Conservation (phyloP, 2,888 invertebrate genomes). For the Lepas anatifera region DNA sequence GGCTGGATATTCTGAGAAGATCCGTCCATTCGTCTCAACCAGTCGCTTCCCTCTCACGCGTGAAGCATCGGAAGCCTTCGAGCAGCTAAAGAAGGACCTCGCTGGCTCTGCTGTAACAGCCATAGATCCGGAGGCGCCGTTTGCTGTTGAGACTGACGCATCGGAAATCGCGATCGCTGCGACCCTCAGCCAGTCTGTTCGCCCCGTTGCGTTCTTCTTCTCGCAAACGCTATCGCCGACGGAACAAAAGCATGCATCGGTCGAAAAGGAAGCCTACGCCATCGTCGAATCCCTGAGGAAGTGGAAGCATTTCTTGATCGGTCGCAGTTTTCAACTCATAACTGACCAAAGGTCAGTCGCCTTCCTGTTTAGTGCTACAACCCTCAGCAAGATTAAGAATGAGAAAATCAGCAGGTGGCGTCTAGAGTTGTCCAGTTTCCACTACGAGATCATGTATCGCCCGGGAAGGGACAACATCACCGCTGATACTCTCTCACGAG, state of each 20-base stretch:
- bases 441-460: slow-evolving; percentile 14
- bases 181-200: not conserved
- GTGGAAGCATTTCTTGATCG: too few species aligned
- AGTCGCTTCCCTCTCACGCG: too few species aligned
- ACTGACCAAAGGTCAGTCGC: too few species aligned
- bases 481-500: slow-evolving; percentile 12
- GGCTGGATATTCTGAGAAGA: not conserved
- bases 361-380: not conserved
- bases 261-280: too few species aligned
- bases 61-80: not conserved
- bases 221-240: not conserved
- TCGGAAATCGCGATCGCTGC: too few species aligned
- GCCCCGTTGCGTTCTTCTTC: not conserved
- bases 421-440: slow-evolving; percentile 13
- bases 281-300: not conserved
- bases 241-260: too few species aligned
- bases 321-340: too few species aligned
- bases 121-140: not conserved
- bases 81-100: not conserved
- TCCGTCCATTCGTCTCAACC: too few species aligned
- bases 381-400: not conserved
- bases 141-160: not conserved
- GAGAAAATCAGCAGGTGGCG: not conserved
- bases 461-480: too few species aligned
- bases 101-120: not conserved